Evolutionary conservation across 2,888 invertebrate species (phyloP), one percentile per base, ranked within the genome.

Genomic region (Papilio gigon): DNA sequence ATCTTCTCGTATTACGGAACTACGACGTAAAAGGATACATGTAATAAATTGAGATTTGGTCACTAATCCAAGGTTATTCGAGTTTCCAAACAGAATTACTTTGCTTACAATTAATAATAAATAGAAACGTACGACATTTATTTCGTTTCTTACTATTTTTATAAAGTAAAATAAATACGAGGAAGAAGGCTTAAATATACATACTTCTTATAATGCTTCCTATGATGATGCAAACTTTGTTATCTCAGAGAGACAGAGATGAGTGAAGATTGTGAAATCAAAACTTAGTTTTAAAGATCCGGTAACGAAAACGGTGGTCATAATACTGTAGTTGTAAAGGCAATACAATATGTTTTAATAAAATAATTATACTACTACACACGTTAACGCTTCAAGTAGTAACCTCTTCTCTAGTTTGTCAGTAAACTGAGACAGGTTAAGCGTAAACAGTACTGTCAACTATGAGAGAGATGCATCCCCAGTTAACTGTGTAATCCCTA

Each of bases 11-110:
- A 58, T 63, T 63, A 68, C 44, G 58, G 22, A 56, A 63, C 20
- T 64, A 20, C 35, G 42, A 44, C 67, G 33, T 47, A 47, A 58
- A 25, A 50, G 56, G 44, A 35, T 67, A 47, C 33, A 58, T 30
- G 56, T 40, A 58, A 58, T 42, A 63, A 68, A 62, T 56, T 56
- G 53, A 62, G 62, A 53, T 62, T 61, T 37, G 59, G n/a, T 27
- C 60, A 12, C 17, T 58, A 66, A 53, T 53, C 53, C 37, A 12
- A 40, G 1, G 30, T 9, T 37, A 53, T 50, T 53, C 8, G 17
- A 44, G 60, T 61, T 40, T 4, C 53, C 14, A 56, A 56, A 27
- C 30, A 30, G 2, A 27, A 20, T 47, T 25, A 53, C 9, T 27
- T 17, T 11, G 14, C 14, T 6, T 50, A 27, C 27, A 50, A 50